Evolutionary conservation across 2,113 vertebrate genomes (phyloP).

Genomic region (Oreochromis tanganicae): DNA sequence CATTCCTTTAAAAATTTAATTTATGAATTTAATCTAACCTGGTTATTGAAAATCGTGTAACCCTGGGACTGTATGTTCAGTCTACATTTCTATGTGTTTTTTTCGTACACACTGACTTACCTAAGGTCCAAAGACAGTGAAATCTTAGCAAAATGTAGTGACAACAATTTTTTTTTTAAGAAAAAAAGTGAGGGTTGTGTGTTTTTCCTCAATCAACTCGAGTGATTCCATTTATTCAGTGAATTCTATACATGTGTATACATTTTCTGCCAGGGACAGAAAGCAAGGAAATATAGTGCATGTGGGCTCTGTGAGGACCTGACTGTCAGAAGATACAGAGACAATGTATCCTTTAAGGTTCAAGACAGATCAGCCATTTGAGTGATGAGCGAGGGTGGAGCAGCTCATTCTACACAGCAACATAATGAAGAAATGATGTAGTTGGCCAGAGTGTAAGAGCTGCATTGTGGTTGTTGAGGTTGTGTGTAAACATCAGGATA

Average conservation of each 20-base stretch:
- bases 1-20: background rate
- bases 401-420: background rate
- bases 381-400: background rate
- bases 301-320: background rate
- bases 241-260: background rate
- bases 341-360: background rate
- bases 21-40: background rate
- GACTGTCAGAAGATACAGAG: background rate
- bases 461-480: conserved; percentile 28
- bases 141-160: background rate
- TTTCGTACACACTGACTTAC: background rate
- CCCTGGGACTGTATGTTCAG: background rate
- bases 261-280: background rate
- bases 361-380: background rate
- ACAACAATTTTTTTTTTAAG: background rate
- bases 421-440: conserved; percentile 19
- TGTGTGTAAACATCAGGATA: conserved; percentile 42
- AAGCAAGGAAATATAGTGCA: background rate
- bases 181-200: rapidly evolving
- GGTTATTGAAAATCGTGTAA: background rate
- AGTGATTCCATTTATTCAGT: background rate
- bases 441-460: background rate
- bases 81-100: background rate
- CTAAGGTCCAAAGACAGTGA: background rate
- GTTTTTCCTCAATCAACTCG: background rate